Percentiles rank a stretch among this genome's conserved stretches.
Conservation (phyloP, 2,888 invertebrate genomes). For the Pegoplata infirma region DNA sequence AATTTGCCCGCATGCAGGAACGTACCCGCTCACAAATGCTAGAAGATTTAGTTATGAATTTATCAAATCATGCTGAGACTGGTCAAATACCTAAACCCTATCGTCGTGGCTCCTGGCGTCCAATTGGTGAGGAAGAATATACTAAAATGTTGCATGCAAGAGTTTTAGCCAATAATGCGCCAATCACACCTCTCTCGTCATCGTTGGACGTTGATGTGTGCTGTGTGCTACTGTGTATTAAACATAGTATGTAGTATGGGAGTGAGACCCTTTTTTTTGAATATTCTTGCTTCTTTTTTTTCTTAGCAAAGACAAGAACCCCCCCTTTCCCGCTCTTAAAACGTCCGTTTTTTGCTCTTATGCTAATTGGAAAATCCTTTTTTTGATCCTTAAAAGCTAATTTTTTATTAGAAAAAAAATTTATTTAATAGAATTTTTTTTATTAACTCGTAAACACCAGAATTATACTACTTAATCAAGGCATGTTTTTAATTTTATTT, state of each 20-base stretch:
- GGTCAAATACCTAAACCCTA: conserved; percentile 97
- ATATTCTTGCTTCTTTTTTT: conserved; percentile 7
- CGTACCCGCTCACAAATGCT: conserved; percentile 95
- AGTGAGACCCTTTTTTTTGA: conserved; percentile 51
- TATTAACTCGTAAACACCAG: not conserved
- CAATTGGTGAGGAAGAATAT: conserved; percentile 83
- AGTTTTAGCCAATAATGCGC: conserved; percentile 70
- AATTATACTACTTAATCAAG: not conserved
- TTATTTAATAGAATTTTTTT: not conserved
- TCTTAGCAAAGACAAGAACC: not conserved
- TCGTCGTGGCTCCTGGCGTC: conserved; percentile 94
- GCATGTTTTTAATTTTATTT: not conserved
- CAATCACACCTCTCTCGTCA: conserved; percentile 65
- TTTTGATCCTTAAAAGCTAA: not conserved
- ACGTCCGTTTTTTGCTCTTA: not conserved
- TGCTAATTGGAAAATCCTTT: not conserved
- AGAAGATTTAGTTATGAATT: conserved; percentile 94
- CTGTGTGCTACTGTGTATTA: conserved; percentile 78
- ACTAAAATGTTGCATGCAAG: conserved; percentile 76
- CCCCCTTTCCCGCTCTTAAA: not conserved
- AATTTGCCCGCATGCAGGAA: conserved; percentile 96
- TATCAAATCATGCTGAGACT: conserved; percentile 96
- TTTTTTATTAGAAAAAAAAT: not conserved
- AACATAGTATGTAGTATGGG: conserved; percentile 77
- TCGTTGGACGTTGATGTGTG: conserved; percentile 70